A percentile compares a stretch with the other conserved stretches of the same genome.
These are phyloP conservation scores for Brassicogethes aeneus DNA, from an alignment of 2,888 invertebrate species.

Conservation along the genomic window DNA sequence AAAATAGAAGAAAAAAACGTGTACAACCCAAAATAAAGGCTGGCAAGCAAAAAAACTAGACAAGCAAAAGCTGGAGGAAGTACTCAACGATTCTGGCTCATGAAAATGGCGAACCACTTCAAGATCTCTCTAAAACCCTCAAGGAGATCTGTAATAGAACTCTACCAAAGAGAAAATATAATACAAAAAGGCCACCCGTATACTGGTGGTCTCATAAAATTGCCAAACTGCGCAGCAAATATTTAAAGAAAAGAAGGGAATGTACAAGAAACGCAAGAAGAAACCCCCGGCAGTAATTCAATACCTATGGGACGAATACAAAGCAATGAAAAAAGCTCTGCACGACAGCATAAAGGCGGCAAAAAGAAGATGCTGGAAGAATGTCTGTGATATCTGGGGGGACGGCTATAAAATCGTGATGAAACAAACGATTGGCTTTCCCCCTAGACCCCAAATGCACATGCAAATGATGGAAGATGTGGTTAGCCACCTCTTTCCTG, in stretches of 20 bases:
- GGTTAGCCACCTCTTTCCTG: constrained; percentile 9
- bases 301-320: constrained; percentile 3
- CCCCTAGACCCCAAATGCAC: constrained; percentile 7
- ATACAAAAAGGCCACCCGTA: not conserved
- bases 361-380: constrained; percentile 10
- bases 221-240: not conserved
- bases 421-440: constrained; percentile 7
- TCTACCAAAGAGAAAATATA: constrained; percentile 8
- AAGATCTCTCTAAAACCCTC: constrained; percentile 4
- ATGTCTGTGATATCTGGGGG: constrained; percentile 9
- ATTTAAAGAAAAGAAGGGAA: constrained; percentile 4
- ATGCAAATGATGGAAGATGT: constrained; percentile 6
- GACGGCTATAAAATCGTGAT: constrained; percentile 13
- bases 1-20: not conserved
- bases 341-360: constrained; percentile 5
- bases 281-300: not conserved
- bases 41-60: constrained; percentile 11
- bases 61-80: constrained; percentile 4
- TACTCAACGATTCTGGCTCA: not conserved
- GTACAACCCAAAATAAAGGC: not conserved
- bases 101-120: not conserved
- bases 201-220: constrained; percentile 14
- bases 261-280: constrained; percentile 5
- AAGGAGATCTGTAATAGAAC: constrained; percentile 6
- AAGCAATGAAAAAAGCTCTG: constrained; percentile 7